Evolutionary conservation across 1,140 invertebrate species (phyloP).

Genomic region (Brachionus koreanus): DNA sequence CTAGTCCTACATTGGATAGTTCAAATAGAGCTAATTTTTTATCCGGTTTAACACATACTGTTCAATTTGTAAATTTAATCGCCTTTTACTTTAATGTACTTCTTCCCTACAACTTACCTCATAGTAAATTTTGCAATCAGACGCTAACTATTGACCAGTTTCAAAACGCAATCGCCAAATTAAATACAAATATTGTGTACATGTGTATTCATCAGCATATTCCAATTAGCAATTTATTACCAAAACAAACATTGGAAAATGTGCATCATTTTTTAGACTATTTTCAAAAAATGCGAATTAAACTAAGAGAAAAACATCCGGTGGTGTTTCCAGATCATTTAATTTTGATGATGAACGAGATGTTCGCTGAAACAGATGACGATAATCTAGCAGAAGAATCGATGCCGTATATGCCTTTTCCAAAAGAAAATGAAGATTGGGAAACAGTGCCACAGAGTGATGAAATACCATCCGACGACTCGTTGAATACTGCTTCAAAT

Average conservation of each 20-base stretch:
- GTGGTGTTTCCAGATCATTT: conserved; percentile 35
- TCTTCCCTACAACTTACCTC: conserved; percentile 35
- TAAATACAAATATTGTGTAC: conserved; percentile 40
- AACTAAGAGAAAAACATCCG: conserved; percentile 31
- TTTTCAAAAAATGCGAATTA: conserved; percentile 28
- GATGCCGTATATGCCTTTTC: conserved; percentile 6
- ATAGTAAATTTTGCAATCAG: conserved; percentile 32
- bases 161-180: conserved; percentile 41
- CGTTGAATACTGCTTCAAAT: background rate
- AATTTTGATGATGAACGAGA: conserved; percentile 23
- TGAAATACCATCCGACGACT: conserved; percentile 34
- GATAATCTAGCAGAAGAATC: background rate
- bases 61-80: conserved; percentile 41
- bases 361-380: conserved; percentile 17
- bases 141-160: conserved; percentile 1
- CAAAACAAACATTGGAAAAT: conserved; percentile 41
- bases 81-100: conserved; percentile 41
- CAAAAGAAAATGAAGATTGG: conserved; percentile 40
- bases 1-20: background rate
- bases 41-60: conserved; percentile 27
- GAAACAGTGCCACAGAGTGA: conserved; percentile 39
- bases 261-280: conserved; percentile 33
- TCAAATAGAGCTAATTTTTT: background rate
- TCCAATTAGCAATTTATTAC: conserved; percentile 33
- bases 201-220: conserved; percentile 31